Percentiles rank a stretch among this genome's conserved stretches.
phyloP scores from a whole-genome alignment of 2,113 vertebrate species.

The Herpailurus yagouaroundi region DNA sequence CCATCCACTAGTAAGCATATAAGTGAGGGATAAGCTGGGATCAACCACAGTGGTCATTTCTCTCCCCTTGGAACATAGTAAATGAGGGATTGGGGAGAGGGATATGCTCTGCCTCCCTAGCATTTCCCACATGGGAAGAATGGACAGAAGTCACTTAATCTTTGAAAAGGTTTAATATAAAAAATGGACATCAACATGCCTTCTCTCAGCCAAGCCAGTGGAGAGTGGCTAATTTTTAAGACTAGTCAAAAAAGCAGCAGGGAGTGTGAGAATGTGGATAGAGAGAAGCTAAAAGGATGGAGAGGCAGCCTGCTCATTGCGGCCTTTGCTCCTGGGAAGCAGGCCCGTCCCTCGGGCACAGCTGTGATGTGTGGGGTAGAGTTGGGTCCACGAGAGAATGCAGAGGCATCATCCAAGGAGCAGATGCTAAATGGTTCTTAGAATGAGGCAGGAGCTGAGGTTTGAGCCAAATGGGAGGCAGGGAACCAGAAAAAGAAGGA shows the following conservation, averaged over 20 bases:
- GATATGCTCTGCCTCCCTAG: background rate
- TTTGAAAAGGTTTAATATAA: background rate
- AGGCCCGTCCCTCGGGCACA: background rate
- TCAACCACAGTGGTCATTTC: background rate
- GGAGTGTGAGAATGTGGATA: background rate
- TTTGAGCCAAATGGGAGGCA: slow-evolving; percentile 26
- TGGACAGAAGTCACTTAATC: background rate
- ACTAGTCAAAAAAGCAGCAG: background rate
- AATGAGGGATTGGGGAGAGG: background rate
- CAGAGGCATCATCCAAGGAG: background rate
- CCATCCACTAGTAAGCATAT: background rate
- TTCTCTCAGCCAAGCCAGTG: background rate
- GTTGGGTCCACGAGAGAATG: background rate
- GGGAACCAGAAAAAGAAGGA: background rate
- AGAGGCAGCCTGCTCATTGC: background rate
- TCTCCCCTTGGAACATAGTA: background rate
- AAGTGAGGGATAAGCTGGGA: background rate
- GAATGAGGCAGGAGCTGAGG: background rate
- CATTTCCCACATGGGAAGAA: background rate
- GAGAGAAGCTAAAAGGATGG: background rate
- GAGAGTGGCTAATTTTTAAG: background rate
- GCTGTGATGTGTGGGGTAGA: background rate
- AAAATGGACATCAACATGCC: background rate
- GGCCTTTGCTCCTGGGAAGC: background rate
- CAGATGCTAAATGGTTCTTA: slow-evolving; percentile 35